Percentiles rank a stretch among this genome's conserved stretches.
phyloP scores from a whole-genome alignment of 2,888 invertebrate genomes.

The Drosophila kuntzei region DNA sequence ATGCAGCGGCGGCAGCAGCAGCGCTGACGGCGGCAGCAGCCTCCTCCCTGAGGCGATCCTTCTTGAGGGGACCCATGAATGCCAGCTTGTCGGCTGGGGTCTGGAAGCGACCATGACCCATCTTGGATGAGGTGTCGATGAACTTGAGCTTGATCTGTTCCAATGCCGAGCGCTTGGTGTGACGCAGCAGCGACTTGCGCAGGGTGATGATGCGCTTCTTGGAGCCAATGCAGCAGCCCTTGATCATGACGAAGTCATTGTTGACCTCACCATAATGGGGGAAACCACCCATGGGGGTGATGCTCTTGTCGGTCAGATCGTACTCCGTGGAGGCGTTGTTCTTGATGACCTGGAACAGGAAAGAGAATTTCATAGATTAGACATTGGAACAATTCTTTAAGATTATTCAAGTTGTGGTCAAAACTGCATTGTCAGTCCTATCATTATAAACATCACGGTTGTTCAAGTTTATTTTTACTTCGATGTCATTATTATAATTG shows the following conservation, averaged over 20 bases:
- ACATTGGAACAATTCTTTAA: neutral
- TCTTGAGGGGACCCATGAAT: slow-evolving; percentile 98
- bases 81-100: slow-evolving; percentile 98
- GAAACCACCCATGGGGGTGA: slow-evolving; percentile 99
- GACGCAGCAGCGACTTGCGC: slow-evolving; percentile 88
- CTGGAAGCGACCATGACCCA: slow-evolving; percentile 99
- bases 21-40: slow-evolving; percentile 88
- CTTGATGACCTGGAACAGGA: slow-evolving; percentile 89
- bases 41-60: slow-evolving; percentile 95
- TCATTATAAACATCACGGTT: slow-evolving; percentile 84
- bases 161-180: slow-evolving; percentile 97
- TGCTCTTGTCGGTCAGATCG: slow-evolving; percentile 87
- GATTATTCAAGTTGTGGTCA: neutral
- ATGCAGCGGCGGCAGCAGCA: slow-evolving; percentile 64
- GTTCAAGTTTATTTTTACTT: slow-evolving; percentile 86
- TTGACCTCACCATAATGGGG: slow-evolving; percentile 99
- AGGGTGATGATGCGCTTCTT: slow-evolving; percentile 97
- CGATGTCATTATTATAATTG: slow-evolving; percentile 78
- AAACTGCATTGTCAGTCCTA: slow-evolving; percentile 82
- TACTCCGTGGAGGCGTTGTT: slow-evolving; percentile 99
- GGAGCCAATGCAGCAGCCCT: slow-evolving; percentile 94
- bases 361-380: neutral
- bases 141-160: slow-evolving; percentile 99
- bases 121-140: slow-evolving; percentile 99
- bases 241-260: slow-evolving; percentile 99